A percentile compares a stretch with the other conserved stretches of the same genome.
Evolutionary conservation across 2,113 vertebrate species (phyloP).

Genomic region (Rhegmatorhina hoffmannsi): DNA sequence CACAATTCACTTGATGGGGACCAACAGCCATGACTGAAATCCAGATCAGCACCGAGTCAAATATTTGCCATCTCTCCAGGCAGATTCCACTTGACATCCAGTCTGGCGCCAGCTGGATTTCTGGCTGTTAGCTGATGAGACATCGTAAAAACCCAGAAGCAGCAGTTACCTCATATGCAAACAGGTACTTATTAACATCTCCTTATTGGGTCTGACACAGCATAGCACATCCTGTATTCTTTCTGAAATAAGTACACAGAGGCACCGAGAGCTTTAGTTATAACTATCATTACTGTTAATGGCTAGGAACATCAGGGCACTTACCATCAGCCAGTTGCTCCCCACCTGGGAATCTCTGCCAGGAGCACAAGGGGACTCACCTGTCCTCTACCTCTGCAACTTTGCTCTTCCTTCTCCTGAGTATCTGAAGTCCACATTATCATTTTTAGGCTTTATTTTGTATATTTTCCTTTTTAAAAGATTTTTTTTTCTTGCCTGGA

Average conservation of each 20-base stretch:
- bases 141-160: slow-evolving; percentile 9
- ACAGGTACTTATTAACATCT: background rate
- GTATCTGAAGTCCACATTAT: background rate
- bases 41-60: slow-evolving; percentile 4
- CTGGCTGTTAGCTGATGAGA: background rate
- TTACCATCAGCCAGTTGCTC: background rate
- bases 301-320: background rate
- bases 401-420: background rate
- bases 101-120: background rate
- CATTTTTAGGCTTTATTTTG: background rate
- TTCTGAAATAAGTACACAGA: background rate
- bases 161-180: background rate
- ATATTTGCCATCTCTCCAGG: slow-evolving; percentile 34
- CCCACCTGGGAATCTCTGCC: background rate
- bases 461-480: background rate
- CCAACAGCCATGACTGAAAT: background rate
- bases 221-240: background rate
- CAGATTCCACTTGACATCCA: fast-evolving
- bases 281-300: background rate
- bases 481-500: background rate
- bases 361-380: background rate
- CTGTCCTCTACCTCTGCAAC: background rate
- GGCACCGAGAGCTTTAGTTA: background rate
- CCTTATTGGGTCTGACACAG: background rate
- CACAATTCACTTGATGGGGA: background rate